A percentile compares a stretch with the other conserved stretches of the same genome.
Conservation (phyloP, 53 echinoderm and acorn worm genomes). For the Echinometra lucunter region DNA sequence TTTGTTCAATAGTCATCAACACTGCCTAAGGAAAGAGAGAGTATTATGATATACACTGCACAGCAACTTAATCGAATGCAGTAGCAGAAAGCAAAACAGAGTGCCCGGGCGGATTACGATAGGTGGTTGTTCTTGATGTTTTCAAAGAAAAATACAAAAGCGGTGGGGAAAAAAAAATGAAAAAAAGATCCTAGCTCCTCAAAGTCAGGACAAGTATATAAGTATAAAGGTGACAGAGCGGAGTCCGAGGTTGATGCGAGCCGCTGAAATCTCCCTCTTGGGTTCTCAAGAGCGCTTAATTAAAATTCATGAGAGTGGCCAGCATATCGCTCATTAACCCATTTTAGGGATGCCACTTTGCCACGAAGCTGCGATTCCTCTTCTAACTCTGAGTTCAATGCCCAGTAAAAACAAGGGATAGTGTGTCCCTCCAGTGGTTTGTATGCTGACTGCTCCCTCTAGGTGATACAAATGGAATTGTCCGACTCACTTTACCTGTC, state of each 20-base stretch:
- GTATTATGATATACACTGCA: constrained; percentile 63
- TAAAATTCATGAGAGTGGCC: constrained; percentile 69
- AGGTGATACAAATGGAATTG: constrained; percentile 6
- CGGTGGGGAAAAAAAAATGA: neutral
- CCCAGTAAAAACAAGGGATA: constrained; percentile 25
- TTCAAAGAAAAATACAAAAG: constrained; percentile 10
- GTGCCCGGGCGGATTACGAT: constrained; percentile 55
- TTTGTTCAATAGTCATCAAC: constrained; percentile 60
- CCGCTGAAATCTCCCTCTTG: constrained; percentile 34
- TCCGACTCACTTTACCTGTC: constrained; percentile 58
- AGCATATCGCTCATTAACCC: constrained; percentile 68
- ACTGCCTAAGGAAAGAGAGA: constrained; percentile 52
- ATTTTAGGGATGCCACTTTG: constrained; percentile 46
- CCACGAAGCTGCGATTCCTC: neutral
- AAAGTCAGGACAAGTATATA: constrained; percentile 64
- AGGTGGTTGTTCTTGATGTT: neutral
- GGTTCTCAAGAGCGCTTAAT: constrained; percentile 18
- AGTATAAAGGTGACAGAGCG: neutral
- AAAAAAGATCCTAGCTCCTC: constrained; percentile 25
- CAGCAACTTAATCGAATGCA: constrained; percentile 62
- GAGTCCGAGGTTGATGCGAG: neutral
- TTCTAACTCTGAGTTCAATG: constrained; percentile 47
- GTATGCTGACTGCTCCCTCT: neutral
- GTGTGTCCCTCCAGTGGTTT: neutral
- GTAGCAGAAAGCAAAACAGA: constrained; percentile 53